Percentiles rank a stretch among this genome's conserved stretches.
These are phyloP conservation scores for Pomatostomus ruficeps DNA, from an alignment of 2,113 vertebrate species.

Conservation along the genomic window DNA sequence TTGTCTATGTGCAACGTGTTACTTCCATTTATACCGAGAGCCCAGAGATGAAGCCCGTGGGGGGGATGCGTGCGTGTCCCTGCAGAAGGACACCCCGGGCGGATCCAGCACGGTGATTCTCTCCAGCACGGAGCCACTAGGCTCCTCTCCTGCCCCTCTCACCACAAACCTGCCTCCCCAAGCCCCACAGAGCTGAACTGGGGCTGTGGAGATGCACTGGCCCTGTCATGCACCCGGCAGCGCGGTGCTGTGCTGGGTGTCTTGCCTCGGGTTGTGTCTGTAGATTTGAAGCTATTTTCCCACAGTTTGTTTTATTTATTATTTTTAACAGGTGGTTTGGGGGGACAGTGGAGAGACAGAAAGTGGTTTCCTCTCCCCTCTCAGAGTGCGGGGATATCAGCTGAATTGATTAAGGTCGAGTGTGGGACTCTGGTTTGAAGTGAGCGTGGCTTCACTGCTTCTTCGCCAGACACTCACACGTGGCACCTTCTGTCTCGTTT, in stretches of 20 bases:
- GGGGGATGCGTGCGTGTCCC: neutral
- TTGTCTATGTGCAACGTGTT: neutral
- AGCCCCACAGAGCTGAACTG: neutral
- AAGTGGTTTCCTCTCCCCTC: neutral
- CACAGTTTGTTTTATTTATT: neutral
- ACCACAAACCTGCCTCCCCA: neutral
- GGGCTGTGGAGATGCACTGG: neutral
- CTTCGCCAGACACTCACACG: neutral
- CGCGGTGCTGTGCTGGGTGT: fast-evolving
- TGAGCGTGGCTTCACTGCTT: neutral
- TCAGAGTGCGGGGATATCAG: neutral
- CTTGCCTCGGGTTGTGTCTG: neutral
- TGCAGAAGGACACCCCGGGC: neutral
- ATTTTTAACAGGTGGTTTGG: neutral
- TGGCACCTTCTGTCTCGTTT: constrained; percentile 8
- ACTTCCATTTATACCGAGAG: neutral
- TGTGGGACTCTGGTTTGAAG: neutral
- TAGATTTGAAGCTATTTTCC: neutral
- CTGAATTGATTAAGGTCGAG: constrained; percentile 22
- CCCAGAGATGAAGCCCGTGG: neutral
- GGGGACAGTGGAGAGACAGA: neutral
- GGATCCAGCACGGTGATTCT: fast-evolving
- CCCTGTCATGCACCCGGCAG: fast-evolving
- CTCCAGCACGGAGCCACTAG: neutral
- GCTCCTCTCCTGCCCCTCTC: neutral